Percentiles rank a stretch among this genome's conserved stretches.
These are phyloP conservation scores for Crocodylus rhombifer DNA, from an alignment of 2,797 vertebrate species.

Conservation along the genomic window DNA sequence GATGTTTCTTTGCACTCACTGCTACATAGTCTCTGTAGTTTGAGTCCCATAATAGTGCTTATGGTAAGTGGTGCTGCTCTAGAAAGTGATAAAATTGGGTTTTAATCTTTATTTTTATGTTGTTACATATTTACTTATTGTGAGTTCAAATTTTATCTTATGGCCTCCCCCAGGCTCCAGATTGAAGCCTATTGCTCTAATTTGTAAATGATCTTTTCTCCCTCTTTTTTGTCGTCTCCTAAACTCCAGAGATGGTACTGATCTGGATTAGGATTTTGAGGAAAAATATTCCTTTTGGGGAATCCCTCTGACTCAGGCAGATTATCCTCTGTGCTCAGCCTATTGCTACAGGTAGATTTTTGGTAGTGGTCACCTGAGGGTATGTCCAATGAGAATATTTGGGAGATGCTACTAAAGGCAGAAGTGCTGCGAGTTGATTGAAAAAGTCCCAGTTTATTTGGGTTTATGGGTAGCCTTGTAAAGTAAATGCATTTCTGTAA, in stretches of 20 bases:
- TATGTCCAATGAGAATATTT: neutral
- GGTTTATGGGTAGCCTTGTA: neutral
- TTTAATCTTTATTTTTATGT: neutral
- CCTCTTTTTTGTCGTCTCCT: too few species aligned
- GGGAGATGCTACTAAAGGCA: neutral
- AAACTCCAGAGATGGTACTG: neutral
- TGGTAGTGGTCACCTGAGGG: neutral
- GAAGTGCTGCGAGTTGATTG: neutral
- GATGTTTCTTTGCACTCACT: neutral
- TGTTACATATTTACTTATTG: neutral
- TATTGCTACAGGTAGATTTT: neutral
- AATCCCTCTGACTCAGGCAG: neutral
- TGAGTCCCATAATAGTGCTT: neutral
- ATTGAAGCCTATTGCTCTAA: rapidly evolving
- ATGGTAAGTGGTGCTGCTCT: neutral
- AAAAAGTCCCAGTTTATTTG: neutral
- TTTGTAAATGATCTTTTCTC: neutral
- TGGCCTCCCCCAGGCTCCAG: rapidly evolving
- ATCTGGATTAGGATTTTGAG: neutral
- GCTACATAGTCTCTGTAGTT: neutral
- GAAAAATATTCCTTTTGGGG: neutral
- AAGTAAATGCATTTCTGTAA: neutral
- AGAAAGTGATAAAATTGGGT: neutral
- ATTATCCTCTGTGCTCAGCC: neutral
- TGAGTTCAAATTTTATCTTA: neutral